Base-by-base conservation (phyloP, 2,113 vertebrate species). In the Notothenia rossii region DNA sequence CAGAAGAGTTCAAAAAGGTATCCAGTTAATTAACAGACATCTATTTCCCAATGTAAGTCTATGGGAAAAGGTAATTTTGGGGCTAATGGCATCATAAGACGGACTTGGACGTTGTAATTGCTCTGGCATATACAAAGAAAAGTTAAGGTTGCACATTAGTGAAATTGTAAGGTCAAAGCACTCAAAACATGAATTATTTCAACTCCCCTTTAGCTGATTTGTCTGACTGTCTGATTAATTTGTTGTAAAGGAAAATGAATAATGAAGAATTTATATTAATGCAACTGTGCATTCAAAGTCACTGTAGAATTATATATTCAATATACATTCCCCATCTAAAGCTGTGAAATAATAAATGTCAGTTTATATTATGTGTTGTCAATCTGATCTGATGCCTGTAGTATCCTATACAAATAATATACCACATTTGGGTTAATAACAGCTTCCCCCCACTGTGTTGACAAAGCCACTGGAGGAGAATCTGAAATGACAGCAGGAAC, bases 401-500 rank as follows among this genome's bases (percentile, higher is more conserved):
- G 76, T 40, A 73, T 45, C 40, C 36, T 61, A 25, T n/a, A n/a
- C n/a, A n/a, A n/a, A n/a, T n/a, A 81, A 45, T 62, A 15, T 25
- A 29, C 74, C n/a, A 20, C 29, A 22, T 77, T 56, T 70, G 53
- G 68, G 68, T 66, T 63, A 69, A 74, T 77, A 61, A 53, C 50
- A 58, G 72, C 61, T 82, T 72, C 67, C 22, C 33, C 36, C 17
- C n/a, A 15, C 46, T 60, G 53, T 56, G 22, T 29, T 85, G 76
- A 76, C 63, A 56, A 36, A 61, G 36, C 49, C 75, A 76, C 13
- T 55, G 50, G 69, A 72, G 54, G 56, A 65, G 58, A 25, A 60
- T 79, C 67, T 12, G 10, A 67, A 81, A 36, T 75, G 74, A 81
- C 70, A 72, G 56, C 65, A 45, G 64, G 71, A 58, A 48, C 20